A percentile compares a stretch with the other conserved stretches of the same genome.
phyloP scores from a whole-genome alignment of 2,113 vertebrate genomes.

The Protomyctophum bolini region DNA sequence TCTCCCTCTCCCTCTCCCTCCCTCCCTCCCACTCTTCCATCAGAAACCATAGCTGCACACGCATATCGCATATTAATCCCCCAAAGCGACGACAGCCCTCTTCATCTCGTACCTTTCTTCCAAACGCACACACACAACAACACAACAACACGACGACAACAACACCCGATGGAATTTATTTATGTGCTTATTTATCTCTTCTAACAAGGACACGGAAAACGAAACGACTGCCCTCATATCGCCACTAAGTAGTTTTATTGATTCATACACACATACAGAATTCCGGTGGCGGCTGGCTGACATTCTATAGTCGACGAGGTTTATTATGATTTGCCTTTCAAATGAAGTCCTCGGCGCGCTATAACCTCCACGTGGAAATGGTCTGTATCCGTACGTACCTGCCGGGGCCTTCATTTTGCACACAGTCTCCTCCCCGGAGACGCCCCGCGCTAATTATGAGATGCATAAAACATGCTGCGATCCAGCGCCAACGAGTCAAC shows the following conservation, averaged over 20 bases:
- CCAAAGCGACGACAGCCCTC: no score
- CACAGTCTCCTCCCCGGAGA: constrained; percentile 57
- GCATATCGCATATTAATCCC: not conserved
- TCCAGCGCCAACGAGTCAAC: constrained; percentile 77
- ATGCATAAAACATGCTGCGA: constrained; percentile 76
- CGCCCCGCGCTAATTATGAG: constrained; percentile 72
- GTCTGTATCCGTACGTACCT: constrained; percentile 24
- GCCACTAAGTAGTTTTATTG: constrained; percentile 22
- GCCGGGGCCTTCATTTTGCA: constrained; percentile 32
- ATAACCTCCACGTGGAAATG: constrained; percentile 42
- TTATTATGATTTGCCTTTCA: constrained; percentile 68
- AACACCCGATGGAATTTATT: no score
- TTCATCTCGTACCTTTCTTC: no score
- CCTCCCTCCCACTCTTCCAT: not conserved
- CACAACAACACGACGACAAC: no score
- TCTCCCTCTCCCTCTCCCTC: not conserved
- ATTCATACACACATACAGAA: constrained; percentile 33
- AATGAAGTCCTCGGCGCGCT: constrained; percentile 59
- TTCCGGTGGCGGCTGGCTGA: constrained; percentile 3
- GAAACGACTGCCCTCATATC: not conserved
- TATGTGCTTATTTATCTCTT: not conserved
- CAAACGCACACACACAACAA: no score
- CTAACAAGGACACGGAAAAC: not conserved
- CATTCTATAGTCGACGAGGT: constrained; percentile 13
- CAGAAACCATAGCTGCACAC: no score